Evolutionary conservation across 2,113 vertebrate genomes (phyloP).

Genomic region (Urocitellus parryii): DNA sequence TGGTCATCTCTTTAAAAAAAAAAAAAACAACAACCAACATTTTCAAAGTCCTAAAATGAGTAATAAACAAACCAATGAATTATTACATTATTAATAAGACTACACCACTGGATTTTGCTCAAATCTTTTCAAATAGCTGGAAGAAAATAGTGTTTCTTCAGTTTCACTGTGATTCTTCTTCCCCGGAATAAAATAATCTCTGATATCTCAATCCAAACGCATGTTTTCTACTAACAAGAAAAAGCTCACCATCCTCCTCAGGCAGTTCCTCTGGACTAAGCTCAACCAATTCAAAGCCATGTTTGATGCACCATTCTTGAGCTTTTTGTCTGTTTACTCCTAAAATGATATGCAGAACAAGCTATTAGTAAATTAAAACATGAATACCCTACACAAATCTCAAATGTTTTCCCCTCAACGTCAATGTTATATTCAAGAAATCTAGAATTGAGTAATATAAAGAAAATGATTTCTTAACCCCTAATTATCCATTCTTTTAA

Average conservation of each 20-base stretch:
- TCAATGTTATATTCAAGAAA: slow-evolving; percentile 28
- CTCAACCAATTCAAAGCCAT: slow-evolving; percentile 97
- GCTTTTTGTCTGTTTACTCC: slow-evolving; percentile 94
- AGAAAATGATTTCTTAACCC: slow-evolving; percentile 34
- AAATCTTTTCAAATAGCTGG: slow-evolving; percentile 30
- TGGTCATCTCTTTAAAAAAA: background rate
- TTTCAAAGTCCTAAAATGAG: slow-evolving; percentile 18
- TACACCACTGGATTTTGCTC: background rate
- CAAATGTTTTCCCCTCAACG: background rate
- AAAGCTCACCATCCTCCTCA: slow-evolving; percentile 95
- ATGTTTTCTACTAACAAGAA: background rate
- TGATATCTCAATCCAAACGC: background rate
- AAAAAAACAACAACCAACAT: slow-evolving; percentile 10
- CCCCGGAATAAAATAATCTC: background rate
- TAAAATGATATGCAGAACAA: slow-evolving; percentile 74
- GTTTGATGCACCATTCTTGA: slow-evolving; percentile 97
- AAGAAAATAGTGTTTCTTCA: background rate
- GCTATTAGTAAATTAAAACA: background rate
- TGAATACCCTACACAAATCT: background rate
- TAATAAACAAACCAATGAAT: background rate
- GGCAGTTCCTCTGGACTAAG: slow-evolving; percentile 95
- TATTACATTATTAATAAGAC: background rate
- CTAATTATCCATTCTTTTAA: background rate
- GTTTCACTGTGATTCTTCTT: slow-evolving; percentile 6
- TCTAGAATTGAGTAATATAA: background rate